Evolutionary conservation across 2,888 invertebrate species (phyloP), one percentile per base, ranked within the genome.

Genomic region (Dryomyza anilis): DNA sequence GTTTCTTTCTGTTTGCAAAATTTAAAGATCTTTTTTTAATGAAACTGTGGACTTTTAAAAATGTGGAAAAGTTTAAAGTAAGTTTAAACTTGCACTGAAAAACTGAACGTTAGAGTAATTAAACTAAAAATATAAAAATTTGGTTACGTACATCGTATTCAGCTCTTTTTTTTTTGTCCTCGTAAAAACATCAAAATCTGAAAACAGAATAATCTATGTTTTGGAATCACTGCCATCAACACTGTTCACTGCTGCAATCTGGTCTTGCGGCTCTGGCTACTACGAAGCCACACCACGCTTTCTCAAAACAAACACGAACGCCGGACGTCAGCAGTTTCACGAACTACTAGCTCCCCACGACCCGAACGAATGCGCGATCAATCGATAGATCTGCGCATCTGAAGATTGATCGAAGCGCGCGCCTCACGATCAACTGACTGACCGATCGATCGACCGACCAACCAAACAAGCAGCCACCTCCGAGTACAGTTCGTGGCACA

Each of bases 401-500:
- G 29, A n/a, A 29, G 50, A 43, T 43, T 19, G 43, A 43, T 43
- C 43, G 43, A 43, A 19, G 19, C 43, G 10, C n/a, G n/a, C n/a
- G n/a, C 8, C 39, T 3, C 3, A 39, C 39, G 39, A 39, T 14
- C 48, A 23, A 25, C 48, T 21, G 21, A 10, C 23, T 30, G 33
- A 33, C 33, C 10, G 19, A 19, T 23, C 16, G 16, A 33, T 1
- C 30, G 29, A 14, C 21, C 50, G 33, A 8, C 21, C n/a, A 23
- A 46, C 33, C 63, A n/a, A 59, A 45, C 53, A 58, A 45, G 21
- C 21, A 16, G 46, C 59, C 19, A n/a, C 43, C n/a, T 52, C 45
- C 67, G 65, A 70, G 43, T 57, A 61, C 66, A 69, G 64, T 57
- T 70, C 67, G 70, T 45, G 56, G 60, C 60, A 64, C 45, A 33